A percentile compares a stretch with the other conserved stretches of the same genome.
phyloP scores from a whole-genome alignment of 2,888 invertebrate genomes.

The Apodemia hepburni region DNA sequence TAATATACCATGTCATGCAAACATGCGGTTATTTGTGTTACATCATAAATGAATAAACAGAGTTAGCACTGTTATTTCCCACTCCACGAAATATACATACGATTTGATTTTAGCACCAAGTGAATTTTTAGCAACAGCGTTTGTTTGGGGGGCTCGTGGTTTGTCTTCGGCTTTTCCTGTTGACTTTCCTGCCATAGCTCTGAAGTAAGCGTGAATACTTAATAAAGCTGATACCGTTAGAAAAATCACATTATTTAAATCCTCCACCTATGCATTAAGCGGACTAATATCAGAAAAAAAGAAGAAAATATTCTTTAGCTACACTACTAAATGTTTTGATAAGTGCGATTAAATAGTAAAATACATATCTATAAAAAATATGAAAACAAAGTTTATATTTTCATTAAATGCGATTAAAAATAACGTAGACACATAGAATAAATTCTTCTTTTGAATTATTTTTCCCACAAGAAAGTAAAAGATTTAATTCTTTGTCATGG shows the following conservation, averaged over 20 bases:
- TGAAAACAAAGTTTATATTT: no score
- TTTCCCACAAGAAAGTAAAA: no score
- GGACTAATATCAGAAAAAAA: background rate
- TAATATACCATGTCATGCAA: conserved; percentile 15
- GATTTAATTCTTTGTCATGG: no score
- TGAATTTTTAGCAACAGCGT: conserved; percentile 49
- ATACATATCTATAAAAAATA: no score
- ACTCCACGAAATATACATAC: conserved; percentile 37
- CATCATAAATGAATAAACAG: conserved; percentile 15
- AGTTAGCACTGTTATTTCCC: conserved; percentile 29
- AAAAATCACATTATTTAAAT: background rate
- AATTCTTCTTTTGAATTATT: no score
- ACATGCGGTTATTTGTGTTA: conserved; percentile 23
- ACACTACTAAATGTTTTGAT: no score
- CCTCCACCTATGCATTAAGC: background rate
- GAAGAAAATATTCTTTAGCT: no score
- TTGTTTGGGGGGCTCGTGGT: conserved; percentile 38
- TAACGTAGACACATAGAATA: no score
- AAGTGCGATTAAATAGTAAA: no score
- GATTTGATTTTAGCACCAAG: conserved; percentile 50
- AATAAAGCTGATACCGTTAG: conserved; percentile 1
- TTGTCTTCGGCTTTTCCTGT: conserved; percentile 50
- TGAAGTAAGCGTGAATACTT: conserved; percentile 52
- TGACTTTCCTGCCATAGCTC: conserved; percentile 54
- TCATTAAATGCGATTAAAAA: no score